These are phyloP conservation scores for Stenotaenia linearis DNA, from an alignment of 2,888 invertebrate species.

Conservation along the genomic window DNA sequence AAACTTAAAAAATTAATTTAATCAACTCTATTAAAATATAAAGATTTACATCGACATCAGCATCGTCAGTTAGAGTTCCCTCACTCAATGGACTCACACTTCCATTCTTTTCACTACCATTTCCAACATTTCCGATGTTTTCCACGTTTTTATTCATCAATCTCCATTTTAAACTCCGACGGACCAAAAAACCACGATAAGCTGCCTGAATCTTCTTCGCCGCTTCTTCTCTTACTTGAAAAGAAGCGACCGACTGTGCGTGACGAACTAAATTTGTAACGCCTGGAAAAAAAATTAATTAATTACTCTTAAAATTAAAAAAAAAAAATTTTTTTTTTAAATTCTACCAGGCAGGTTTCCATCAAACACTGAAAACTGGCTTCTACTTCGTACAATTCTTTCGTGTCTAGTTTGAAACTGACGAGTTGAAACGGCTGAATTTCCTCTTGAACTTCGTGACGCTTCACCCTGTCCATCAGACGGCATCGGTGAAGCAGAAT, in stretches of 20 bases:
- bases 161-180: slow-evolving; percentile 13
- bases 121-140: background rate
- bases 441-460: background rate
- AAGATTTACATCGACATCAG: background rate
- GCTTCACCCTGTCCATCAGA: background rate
- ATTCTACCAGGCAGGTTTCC: slow-evolving; percentile 27
- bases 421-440: background rate
- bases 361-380: slow-evolving; percentile 24
- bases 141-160: background rate
- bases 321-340: background rate
- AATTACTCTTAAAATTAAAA: background rate
- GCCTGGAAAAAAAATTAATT: background rate
- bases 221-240: background rate
- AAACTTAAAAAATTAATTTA: background rate
- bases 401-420: background rate
- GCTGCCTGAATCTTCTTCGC: slow-evolving; percentile 27
- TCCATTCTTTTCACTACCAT: background rate
- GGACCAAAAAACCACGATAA: slow-evolving; percentile 8
- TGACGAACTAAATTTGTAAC: slow-evolving; percentile 15
- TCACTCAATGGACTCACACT: background rate
- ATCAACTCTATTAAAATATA: background rate
- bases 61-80: slow-evolving; percentile 3
- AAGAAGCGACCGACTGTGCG: slow-evolving; percentile 10
- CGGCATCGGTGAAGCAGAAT: background rate
- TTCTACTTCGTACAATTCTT: slow-evolving; percentile 1